phyloP scores from a whole-genome alignment of 64 coral and sea anemone species.

The Stylophora pistillata region DNA sequence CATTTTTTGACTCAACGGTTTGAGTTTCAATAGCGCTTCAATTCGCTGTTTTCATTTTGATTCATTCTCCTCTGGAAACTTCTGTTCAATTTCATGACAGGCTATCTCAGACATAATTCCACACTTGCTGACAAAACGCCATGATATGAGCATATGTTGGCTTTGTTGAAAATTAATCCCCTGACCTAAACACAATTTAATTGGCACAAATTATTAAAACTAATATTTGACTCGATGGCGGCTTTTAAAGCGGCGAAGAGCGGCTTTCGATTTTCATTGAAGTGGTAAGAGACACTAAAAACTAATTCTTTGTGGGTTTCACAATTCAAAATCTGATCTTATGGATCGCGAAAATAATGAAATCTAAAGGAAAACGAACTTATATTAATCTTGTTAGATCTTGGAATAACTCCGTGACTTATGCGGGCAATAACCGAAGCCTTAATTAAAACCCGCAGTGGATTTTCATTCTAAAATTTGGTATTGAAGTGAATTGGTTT shows the following conservation, averaged over 20 bases:
- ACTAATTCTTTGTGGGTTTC: background rate
- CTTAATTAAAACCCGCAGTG: background rate
- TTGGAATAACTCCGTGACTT: background rate
- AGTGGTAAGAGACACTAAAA: background rate
- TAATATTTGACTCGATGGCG: background rate
- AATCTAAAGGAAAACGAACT: conserved; percentile 5
- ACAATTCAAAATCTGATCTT: background rate
- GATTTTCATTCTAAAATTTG: background rate
- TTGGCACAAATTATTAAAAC: background rate
- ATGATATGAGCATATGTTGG: background rate
- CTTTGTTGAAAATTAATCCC: background rate
- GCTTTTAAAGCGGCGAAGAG: background rate
- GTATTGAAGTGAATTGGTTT: background rate
- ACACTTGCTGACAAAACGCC: background rate
- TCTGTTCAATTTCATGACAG: background rate
- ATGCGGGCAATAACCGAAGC: background rate
- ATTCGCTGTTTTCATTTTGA: no score
- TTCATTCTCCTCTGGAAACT: background rate
- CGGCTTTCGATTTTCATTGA: no score
- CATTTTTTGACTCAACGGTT: no score
- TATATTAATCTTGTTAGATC: background rate
- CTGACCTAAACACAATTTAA: background rate
- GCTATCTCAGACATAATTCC: background rate
- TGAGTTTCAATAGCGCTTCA: no score
- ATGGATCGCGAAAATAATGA: background rate